Evolutionary conservation across 1,140 invertebrate genomes (phyloP).

Genomic region (Lepidurus arcticus): DNA sequence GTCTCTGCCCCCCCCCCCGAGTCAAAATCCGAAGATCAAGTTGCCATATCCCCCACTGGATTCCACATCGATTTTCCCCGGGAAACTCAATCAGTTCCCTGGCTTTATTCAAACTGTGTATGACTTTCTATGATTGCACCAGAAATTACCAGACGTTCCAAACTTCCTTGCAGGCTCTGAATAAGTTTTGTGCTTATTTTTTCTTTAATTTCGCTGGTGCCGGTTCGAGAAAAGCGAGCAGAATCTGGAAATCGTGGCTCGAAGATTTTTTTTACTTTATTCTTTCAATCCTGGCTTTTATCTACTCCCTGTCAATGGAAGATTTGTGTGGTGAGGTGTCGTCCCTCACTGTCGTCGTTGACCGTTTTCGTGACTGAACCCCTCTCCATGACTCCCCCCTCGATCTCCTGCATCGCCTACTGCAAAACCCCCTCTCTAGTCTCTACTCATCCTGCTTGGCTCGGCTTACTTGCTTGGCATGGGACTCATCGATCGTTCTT

Average conservation of each 20-base stretch:
- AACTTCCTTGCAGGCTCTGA: neutral
- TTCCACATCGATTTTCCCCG: neutral
- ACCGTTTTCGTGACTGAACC: neutral
- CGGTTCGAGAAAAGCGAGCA: no score
- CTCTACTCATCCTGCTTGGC: neutral
- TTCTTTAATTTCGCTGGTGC: no score
- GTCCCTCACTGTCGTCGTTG: slow-evolving; percentile 12
- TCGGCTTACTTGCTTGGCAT: neutral
- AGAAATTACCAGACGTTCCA: neutral
- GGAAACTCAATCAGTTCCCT: neutral
- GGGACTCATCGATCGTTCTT: slow-evolving; percentile 18
- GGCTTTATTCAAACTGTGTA: neutral
- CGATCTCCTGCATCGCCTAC: neutral
- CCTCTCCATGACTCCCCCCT: neutral
- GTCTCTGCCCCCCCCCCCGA: neutral
- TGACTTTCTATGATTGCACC: neutral
- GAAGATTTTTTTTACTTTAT: neutral
- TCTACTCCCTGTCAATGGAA: slow-evolving; percentile 12
- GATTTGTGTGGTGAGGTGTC: slow-evolving; percentile 12
- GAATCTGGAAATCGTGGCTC: no score
- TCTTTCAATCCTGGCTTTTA: neutral
- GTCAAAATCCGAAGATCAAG: neutral
- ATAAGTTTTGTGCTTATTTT: no score
- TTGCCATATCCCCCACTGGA: neutral
- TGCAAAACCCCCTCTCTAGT: no score